A percentile compares a stretch with the other conserved stretches of the same genome.
Conservation (phyloP, 2,797 vertebrate genomes). For the Fundulus diaphanus region DNA sequence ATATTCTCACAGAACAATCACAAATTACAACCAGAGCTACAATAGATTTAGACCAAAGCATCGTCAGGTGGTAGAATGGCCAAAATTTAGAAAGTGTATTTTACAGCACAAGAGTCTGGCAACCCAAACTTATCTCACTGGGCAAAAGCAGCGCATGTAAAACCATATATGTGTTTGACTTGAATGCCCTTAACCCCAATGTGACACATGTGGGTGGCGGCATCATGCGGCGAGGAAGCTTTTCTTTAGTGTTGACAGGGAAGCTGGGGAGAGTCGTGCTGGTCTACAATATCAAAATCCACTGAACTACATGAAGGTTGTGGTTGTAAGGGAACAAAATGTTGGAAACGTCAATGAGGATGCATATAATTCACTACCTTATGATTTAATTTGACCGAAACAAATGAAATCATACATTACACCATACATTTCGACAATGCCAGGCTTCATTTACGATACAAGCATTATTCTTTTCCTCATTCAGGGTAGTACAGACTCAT, state of each 20-base stretch:
- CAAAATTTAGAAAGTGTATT: no score
- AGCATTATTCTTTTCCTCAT: not conserved
- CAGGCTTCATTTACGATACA: not conserved
- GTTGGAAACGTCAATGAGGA: not conserved
- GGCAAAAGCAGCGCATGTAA: no score
- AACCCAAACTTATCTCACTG: no score
- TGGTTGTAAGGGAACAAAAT: not conserved
- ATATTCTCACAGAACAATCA: no score
- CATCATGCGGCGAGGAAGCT: no score
- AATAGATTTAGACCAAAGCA: no score
- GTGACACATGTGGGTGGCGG: no score
- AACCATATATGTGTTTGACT: no score
- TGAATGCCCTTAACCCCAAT: no score
- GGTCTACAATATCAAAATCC: not conserved
- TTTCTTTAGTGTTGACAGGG: not conserved
- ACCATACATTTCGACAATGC: not conserved
- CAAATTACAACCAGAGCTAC: no score
- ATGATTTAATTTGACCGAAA: not conserved
- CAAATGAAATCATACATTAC: not conserved
- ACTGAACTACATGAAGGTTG: not conserved
- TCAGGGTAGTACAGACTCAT: not conserved
- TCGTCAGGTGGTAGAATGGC: no score
- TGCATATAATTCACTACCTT: not conserved
- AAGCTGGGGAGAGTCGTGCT: not conserved
- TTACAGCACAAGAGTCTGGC: no score